Evolutionary conservation across 2,888 invertebrate species (phyloP).

Genomic region (Odontomyia ornata): DNA sequence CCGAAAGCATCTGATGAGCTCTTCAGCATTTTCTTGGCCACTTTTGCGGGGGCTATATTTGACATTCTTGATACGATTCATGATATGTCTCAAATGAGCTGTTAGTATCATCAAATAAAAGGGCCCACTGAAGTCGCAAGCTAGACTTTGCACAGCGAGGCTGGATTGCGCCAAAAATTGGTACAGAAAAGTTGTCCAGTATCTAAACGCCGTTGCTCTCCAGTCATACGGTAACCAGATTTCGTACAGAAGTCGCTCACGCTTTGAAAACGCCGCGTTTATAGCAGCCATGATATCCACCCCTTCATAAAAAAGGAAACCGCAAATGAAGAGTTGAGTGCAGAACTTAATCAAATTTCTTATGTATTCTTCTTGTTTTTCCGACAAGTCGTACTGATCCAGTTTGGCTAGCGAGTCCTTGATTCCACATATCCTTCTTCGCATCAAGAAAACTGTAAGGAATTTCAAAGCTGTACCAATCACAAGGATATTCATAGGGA

Average conservation of each 20-base stretch:
- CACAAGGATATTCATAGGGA: slow-evolving; percentile 23
- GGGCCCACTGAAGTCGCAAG: slow-evolving; percentile 19
- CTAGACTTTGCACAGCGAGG: slow-evolving; percentile 3
- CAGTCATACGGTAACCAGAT: slow-evolving; percentile 32
- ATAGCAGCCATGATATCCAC: slow-evolving; percentile 14
- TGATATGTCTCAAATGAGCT: slow-evolving; percentile 13
- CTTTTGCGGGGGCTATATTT: neutral
- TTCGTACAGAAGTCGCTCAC: neutral
- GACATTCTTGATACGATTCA: slow-evolving; percentile 1
- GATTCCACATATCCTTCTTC: neutral
- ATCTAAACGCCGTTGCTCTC: neutral
- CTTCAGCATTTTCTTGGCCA: neutral
- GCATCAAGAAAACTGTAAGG: neutral
- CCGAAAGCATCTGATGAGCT: slow-evolving; percentile 5
- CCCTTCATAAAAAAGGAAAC: slow-evolving; percentile 8
- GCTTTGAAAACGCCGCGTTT: slow-evolving; percentile 21
- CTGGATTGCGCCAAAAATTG: neutral
- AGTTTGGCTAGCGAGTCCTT: neutral
- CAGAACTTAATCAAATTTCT: neutral
- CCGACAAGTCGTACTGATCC: neutral
- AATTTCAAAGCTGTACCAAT: neutral
- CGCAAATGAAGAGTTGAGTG: neutral
- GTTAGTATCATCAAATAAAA: slow-evolving; percentile 4
- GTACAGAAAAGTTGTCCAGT: slow-evolving; percentile 7
- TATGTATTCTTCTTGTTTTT: neutral